phyloP scores from a whole-genome alignment of 2,888 invertebrate genomes.

The Clunio marinus region DNA sequence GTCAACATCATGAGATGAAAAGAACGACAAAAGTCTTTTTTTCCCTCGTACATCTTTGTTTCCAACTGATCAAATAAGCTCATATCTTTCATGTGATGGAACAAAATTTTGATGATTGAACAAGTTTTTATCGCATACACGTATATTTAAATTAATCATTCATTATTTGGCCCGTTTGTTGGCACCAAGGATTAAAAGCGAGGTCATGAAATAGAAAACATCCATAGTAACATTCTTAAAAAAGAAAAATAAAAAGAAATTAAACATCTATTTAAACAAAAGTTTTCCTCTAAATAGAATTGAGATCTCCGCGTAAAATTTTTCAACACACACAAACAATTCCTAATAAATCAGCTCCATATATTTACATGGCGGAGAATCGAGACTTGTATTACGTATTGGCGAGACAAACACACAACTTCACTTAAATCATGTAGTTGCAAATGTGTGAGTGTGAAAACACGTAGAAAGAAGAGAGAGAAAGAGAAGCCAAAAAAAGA shows the following conservation, averaged over 20 bases:
- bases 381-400: conserved; percentile 3
- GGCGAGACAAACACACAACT: conserved; percentile 26
- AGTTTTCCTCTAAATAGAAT: background rate
- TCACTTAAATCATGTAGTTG: background rate
- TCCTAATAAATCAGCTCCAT: background rate
- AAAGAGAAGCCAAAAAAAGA: conserved; percentile 4
- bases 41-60: background rate
- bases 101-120: conserved; percentile 21
- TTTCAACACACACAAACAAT: background rate
- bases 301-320: background rate
- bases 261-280: no score
- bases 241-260: no score
- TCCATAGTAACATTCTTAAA: no score
- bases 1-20: background rate
- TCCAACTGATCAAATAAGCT: conserved; percentile 13
- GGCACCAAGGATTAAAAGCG: background rate
- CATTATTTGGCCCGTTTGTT: background rate
- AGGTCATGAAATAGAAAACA: conserved; percentile 2
- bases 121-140: conserved; percentile 11
- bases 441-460: conserved; percentile 28
- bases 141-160: conserved; percentile 10
- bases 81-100: background rate
- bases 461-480: background rate
- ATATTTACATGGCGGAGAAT: background rate
- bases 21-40: background rate